phyloP scores from a whole-genome alignment of 2,797 vertebrate species.

The Protonibea diacanthus region DNA sequence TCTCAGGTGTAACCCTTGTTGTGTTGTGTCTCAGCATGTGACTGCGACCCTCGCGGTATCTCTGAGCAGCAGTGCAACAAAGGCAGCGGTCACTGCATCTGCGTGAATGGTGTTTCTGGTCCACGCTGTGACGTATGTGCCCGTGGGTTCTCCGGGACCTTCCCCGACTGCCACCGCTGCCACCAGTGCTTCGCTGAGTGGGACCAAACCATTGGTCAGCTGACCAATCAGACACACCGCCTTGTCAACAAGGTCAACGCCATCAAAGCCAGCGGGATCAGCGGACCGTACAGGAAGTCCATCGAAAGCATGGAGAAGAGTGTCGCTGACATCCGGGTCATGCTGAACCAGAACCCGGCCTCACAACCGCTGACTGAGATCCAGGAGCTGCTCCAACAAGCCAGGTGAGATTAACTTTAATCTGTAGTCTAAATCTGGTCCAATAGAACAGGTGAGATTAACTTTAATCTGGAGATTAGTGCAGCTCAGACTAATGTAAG shows the following conservation, averaged over 20 bases:
- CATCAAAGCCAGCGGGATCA: conserved; percentile 91
- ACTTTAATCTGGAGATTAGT: background rate
- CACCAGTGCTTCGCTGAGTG: conserved; percentile 96
- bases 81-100: conserved; percentile 89
- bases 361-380: conserved; percentile 92
- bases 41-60: conserved; percentile 92
- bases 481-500: background rate
- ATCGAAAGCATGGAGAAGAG: conserved; percentile 90
- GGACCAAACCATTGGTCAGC: conserved; percentile 88
- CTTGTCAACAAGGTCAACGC: conserved; percentile 91
- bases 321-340: conserved; percentile 84
- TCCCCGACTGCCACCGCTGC: conserved; percentile 92
- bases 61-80: conserved; percentile 91
- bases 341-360: conserved; percentile 91
- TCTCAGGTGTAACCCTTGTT: no score
- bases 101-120: conserved; percentile 91
- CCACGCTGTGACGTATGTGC: conserved; percentile 91
- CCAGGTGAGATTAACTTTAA: conserved; percentile 85
- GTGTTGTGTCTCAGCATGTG: conserved; percentile 86
- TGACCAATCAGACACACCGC: conserved; percentile 92
- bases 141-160: conserved; percentile 92
- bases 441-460: background rate
- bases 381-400: conserved; percentile 92
- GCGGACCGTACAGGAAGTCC: conserved; percentile 89
- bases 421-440: background rate